A percentile compares a stretch with the other conserved stretches of the same genome.
Evolutionary conservation across 2,113 vertebrate species (phyloP).

Genomic region (Poeciliopsis turrubarensis): DNA sequence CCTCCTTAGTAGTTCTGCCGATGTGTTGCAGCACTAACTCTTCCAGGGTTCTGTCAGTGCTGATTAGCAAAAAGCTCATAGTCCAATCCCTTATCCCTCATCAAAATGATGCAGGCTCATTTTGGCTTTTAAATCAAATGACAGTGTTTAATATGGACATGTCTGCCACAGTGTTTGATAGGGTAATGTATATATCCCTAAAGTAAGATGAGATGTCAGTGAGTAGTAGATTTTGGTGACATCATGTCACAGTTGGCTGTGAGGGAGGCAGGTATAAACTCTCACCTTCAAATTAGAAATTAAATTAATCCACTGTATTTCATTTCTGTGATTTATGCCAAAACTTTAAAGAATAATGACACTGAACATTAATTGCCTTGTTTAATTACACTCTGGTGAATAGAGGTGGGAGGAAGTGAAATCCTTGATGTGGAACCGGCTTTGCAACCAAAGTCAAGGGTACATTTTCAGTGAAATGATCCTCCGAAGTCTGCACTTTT

Average conservation of each 20-base stretch:
- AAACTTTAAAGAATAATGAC: slow-evolving; percentile 22
- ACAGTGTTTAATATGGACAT: slow-evolving; percentile 46
- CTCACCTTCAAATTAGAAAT: slow-evolving; percentile 13
- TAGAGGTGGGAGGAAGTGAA: slow-evolving; percentile 43
- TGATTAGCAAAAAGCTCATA: slow-evolving; percentile 54
- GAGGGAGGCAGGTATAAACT: slow-evolving; percentile 17
- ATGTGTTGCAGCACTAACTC: slow-evolving; percentile 34
- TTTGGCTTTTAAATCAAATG: slow-evolving; percentile 26
- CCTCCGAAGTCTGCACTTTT: slow-evolving; percentile 43
- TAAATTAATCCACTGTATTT: slow-evolving; percentile 15
- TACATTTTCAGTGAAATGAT: slow-evolving; percentile 46
- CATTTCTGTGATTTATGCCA: slow-evolving; percentile 7
- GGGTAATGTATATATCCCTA: slow-evolving; percentile 12
- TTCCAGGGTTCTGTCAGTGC: slow-evolving; percentile 27
- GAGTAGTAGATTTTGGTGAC: background rate
- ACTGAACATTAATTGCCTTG: slow-evolving; percentile 63
- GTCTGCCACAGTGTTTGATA: slow-evolving; percentile 29
- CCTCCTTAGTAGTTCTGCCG: slow-evolving; percentile 32
- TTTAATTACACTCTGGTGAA: slow-evolving; percentile 71
- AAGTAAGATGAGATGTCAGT: slow-evolving; percentile 24
- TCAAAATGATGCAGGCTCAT: slow-evolving; percentile 28
- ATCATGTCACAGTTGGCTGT: slow-evolving; percentile 11
- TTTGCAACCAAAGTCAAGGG: slow-evolving; percentile 51
- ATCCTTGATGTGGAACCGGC: slow-evolving; percentile 51
- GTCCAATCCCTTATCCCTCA: slow-evolving; percentile 26